Conservation (phyloP, 2,113 vertebrate genomes). For the Engraulis encrasicolus region DNA sequence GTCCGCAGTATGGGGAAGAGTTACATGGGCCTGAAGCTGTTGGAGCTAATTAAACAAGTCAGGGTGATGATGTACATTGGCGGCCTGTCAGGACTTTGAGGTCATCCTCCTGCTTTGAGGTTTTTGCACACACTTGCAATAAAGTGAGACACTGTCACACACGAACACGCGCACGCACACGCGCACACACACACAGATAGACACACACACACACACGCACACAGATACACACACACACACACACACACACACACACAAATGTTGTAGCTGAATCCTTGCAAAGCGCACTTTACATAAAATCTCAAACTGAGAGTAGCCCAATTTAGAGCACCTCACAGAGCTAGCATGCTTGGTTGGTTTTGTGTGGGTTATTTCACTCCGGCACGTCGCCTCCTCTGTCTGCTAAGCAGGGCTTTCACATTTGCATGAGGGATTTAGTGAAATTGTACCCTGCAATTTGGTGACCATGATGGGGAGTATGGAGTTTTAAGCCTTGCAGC, state of each 20-base stretch:
- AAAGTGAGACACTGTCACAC: neutral
- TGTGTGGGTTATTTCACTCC: neutral
- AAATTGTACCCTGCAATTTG: neutral
- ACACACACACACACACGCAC: no score
- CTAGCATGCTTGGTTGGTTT: neutral
- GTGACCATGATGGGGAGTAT: neutral
- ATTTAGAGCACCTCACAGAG: neutral
- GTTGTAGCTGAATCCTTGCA: no score
- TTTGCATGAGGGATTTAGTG: neutral
- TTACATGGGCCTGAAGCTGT: neutral
- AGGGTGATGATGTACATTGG: neutral
- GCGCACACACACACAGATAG: neutral
- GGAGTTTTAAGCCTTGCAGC: neutral
- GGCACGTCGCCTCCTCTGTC: neutral
- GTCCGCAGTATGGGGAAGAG: neutral
- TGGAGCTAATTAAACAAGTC: neutral
- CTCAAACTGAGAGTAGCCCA: neutral
- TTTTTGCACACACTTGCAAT: no score
- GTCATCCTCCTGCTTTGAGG: no score
- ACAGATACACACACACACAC: no score
- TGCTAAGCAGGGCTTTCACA: neutral
- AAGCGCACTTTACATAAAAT: neutral
- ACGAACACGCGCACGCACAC: no score
- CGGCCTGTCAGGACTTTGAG: neutral
- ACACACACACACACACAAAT: conserved; percentile 26